Evolutionary conservation across 2,888 invertebrate species (phyloP).

Genomic region (Colletes collaris): DNA sequence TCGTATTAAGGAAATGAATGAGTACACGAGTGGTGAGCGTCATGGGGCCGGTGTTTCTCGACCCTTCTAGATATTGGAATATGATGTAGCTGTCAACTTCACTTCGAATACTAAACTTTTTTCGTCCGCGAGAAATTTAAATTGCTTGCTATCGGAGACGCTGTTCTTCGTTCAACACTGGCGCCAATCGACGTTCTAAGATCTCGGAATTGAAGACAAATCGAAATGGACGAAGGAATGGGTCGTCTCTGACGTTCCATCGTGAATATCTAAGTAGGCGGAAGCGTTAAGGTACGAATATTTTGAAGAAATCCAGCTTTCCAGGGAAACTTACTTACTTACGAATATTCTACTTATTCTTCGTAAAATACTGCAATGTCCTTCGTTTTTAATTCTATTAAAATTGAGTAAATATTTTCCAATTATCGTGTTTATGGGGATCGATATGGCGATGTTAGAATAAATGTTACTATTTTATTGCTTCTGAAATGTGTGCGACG

Average conservation of each 20-base stretch:
- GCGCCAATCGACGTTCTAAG: constrained; percentile 53
- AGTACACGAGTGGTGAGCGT: constrained; percentile 33
- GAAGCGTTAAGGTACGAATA: constrained; percentile 32
- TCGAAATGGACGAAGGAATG: constrained; percentile 50
- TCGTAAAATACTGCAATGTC: not conserved
- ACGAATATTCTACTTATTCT: constrained; percentile 1
- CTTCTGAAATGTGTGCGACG: too few species aligned
- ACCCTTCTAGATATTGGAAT: constrained; percentile 66
- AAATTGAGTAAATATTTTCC: constrained; percentile 4
- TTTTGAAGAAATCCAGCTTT: constrained; percentile 42
- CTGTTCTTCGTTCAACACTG: constrained; percentile 55
- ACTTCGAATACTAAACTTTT: constrained; percentile 63
- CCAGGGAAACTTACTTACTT: constrained; percentile 11
- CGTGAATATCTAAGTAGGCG: constrained; percentile 59
- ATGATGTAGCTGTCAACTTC: constrained; percentile 67
- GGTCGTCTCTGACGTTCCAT: constrained; percentile 26
- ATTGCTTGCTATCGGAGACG: constrained; percentile 50
- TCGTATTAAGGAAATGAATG: constrained; percentile 45
- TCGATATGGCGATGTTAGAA: too few species aligned
- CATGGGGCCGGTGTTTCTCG: constrained; percentile 44
- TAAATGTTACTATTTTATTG: too few species aligned
- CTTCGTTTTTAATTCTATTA: constrained; percentile 10
- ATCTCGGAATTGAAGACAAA: constrained; percentile 54
- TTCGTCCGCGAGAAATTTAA: constrained; percentile 53
- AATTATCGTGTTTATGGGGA: constrained; percentile 1